Base-by-base conservation (phyloP, 2,113 vertebrate genomes). In the Pseudopodoces humilis region DNA sequence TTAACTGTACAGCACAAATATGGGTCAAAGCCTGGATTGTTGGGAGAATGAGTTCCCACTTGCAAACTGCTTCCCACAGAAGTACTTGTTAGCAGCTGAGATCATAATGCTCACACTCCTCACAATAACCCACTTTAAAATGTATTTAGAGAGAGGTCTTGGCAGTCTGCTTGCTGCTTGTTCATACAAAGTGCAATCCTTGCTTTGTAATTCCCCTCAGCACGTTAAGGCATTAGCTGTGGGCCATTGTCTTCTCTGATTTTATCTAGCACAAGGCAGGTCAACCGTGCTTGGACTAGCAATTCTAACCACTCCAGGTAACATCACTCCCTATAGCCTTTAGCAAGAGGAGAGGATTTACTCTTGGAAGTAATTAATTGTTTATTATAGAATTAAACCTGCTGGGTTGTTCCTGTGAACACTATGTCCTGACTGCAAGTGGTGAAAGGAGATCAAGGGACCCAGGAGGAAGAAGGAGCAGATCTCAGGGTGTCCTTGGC, bases 1-100 rank as follows among this genome's bases (percentile, higher is more conserved):
- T 94, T 94, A 95, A 96, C 91, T 96, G 81, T 91, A 91, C 86
- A 84, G 83, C 60, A 86, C 2, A 5, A 94, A 94, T 94, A 68
- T 95, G 91, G 92, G 95, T 94, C 91, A 95, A 97, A 94, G 95
- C 91, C 89, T 94, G 94, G 81, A 91, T 94, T 95, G 96, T 95
- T 96, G 87, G 84, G 83, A 78, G 90, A 88, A 80, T 68, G 64
- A 55, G 28, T 90, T 94, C 79, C 37, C 0, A 22, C 76, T 93
- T 86, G 71, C 80, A 90, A 59, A 95, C 92, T 95, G 90, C 93
- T 95, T 94, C 75, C 89, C 63, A 27, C 93, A 91, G 88, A 95
- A 95, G 93, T 92, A 80, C 90, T 96, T 95, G 75, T 83, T 86
- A 83, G 88, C 90, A 94, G 68, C 87, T 95, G 79, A 95, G 94